Evolutionary conservation across 2,797 vertebrate species (phyloP).

Genomic region (Sebastes umbrosus): DNA sequence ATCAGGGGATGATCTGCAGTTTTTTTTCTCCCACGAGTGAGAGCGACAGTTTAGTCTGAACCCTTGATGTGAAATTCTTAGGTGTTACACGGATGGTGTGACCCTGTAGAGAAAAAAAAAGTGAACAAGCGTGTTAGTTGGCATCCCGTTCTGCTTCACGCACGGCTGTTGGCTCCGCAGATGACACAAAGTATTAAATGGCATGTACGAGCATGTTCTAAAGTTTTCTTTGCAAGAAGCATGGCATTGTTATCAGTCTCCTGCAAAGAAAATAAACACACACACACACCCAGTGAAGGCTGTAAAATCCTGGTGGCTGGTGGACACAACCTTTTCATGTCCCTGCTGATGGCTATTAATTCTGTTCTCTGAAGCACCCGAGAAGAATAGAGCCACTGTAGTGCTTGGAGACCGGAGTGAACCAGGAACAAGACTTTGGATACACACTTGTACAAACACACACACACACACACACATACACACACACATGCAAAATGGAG

Average conservation of each 20-base stretch:
- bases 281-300: constrained; percentile 6
- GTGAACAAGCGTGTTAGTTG: not conserved
- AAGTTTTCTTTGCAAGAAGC: constrained; percentile 11
- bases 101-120: not conserved
- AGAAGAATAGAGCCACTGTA: constrained; percentile 67
- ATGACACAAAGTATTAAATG: constrained; percentile 7
- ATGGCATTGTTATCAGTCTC: constrained; percentile 26
- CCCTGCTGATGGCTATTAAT: constrained; percentile 63
- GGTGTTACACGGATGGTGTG: not conserved
- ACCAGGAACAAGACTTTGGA: constrained; percentile 62
- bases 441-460: constrained; percentile 23
- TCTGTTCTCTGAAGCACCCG: constrained; percentile 59
- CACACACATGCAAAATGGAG: constrained; percentile 46
- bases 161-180: not conserved
- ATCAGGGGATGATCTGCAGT: not conserved
- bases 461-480: not conserved
- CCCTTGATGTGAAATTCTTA: not conserved
- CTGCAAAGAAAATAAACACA: constrained; percentile 3
- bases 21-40: not conserved
- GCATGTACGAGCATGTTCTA: constrained; percentile 24
- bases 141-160: not conserved
- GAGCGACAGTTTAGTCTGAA: constrained; percentile 7
- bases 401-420: constrained; percentile 46
- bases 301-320: constrained; percentile 49
- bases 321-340: constrained; percentile 65